phyloP scores from a whole-genome alignment of 1,140 invertebrate species.

The Sarcophaga bullata region DNA sequence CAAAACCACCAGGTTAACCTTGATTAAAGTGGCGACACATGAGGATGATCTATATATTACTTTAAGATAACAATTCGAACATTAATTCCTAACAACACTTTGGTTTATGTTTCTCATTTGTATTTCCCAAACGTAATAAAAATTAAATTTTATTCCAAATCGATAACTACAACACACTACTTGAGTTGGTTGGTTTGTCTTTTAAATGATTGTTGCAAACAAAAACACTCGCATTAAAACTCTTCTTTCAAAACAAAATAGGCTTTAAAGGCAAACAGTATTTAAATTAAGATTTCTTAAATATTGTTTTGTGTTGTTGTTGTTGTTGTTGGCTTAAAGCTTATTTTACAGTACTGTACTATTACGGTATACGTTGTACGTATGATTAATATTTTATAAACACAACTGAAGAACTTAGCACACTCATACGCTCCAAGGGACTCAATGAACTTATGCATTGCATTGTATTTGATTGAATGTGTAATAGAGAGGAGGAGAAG shows the following conservation, averaged over 20 bases:
- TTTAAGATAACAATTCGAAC: too few species aligned
- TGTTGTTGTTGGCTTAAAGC: neutral
- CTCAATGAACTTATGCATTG: neutral
- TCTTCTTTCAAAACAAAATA: neutral
- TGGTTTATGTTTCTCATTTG: too few species aligned
- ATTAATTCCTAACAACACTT: too few species aligned
- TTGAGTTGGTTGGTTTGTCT: too few species aligned
- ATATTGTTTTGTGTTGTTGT: neutral
- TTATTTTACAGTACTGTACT: neutral
- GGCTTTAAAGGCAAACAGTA: neutral
- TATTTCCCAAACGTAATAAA: too few species aligned
- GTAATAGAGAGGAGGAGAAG: too few species aligned
- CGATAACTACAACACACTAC: too few species aligned
- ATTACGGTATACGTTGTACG: neutral
- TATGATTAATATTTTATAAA: slow-evolving; percentile 6
- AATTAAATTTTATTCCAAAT: too few species aligned
- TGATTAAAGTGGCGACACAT: too few species aligned
- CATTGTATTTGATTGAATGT: neutral
- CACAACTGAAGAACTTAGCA: neutral
- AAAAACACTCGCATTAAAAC: neutral
- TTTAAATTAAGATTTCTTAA: neutral
- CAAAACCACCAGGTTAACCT: too few species aligned
- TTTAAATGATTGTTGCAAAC: neutral
- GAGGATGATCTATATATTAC: too few species aligned
- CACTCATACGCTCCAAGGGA: neutral